A percentile compares a stretch with the other conserved stretches of the same genome.
phyloP scores from a whole-genome alignment of 2,113 vertebrate species.

The Rynchops niger region DNA sequence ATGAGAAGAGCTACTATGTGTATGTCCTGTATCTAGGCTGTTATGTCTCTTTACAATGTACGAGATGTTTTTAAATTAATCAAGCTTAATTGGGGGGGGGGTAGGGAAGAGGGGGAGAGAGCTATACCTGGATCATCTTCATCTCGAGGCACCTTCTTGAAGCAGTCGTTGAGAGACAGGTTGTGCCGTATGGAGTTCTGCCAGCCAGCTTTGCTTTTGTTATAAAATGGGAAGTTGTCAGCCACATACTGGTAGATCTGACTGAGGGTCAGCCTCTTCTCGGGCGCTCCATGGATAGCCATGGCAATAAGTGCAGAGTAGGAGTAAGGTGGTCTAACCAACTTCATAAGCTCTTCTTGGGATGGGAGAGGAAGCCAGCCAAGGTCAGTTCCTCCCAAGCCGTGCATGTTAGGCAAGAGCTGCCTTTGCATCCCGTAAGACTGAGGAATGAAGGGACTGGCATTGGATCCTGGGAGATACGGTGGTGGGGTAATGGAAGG shows the following conservation, averaged over 20 bases:
- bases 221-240: conserved; percentile 98
- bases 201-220: conserved; percentile 98
- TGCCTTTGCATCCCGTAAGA: conserved; percentile 92
- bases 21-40: not conserved
- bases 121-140: conserved; percentile 94
- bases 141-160: conserved; percentile 97
- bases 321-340: conserved; percentile 95
- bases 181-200: conserved; percentile 96
- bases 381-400: conserved; percentile 85
- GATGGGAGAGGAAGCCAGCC: conserved; percentile 95
- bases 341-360: conserved; percentile 97
- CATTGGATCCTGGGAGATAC: conserved; percentile 82
- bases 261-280: conserved; percentile 92
- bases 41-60: not conserved
- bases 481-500: conserved; percentile 85
- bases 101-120: not conserved
- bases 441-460: conserved; percentile 88
- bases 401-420: conserved; percentile 81
- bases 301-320: conserved; percentile 98
- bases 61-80: not conserved
- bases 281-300: conserved; percentile 95
- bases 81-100: fast-evolving
- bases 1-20: not conserved
- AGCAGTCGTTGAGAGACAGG: conserved; percentile 93
- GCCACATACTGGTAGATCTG: conserved; percentile 99